Base-by-base conservation (phyloP, 2,888 invertebrate species). In the Drosophila differens region DNA sequence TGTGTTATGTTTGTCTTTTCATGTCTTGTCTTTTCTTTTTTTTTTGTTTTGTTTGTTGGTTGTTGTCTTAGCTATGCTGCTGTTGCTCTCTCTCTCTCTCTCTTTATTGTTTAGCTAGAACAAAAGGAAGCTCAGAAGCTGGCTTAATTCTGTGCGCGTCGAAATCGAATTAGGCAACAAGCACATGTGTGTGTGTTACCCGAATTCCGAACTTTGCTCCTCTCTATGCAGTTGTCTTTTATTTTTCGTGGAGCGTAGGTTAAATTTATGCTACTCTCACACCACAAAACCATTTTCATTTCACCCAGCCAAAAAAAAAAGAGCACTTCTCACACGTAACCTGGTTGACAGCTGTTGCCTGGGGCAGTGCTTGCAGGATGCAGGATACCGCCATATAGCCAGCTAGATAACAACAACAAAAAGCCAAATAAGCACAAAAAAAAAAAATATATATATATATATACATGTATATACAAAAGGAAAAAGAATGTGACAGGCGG, bases 341-440 rank as follows among this genome's bases (percentile, higher is more conserved):
- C 86, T 79, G 81, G 77, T 71, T 87, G 85, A 86, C 89, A 90
- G 89, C 89, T 90, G 90, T 85, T 86, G 81, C 90, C 90, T 51
- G 44, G 66, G 61, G 63, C 64, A 30, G 62, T 59, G 60, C 63
- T 33, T 64, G 58, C 61, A 60, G 66, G 70, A 69, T 79, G 68
- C 64, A 68, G 80, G 55, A 79, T 64, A 69, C 63, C 61, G 58
- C 63, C 67, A 58, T 51, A 53, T 41, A 54, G 19, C 22, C 22
- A 39, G 47, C 60, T 49, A 83, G 84, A 87, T 83, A 85, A 77
- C 74, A 83, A 67, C 60, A 85, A 88, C 84, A 74, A 74, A 74
- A 74, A 69, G 74, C 84, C 67, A 79, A 85, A 86, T 84, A 85
- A 85, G 86, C 86, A 71, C 53, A 67, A 74, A 76, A 62, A 60